These are phyloP conservation scores for Percopsis transmontana DNA, from an alignment of 2,113 vertebrate species.

Conservation along the genomic window DNA sequence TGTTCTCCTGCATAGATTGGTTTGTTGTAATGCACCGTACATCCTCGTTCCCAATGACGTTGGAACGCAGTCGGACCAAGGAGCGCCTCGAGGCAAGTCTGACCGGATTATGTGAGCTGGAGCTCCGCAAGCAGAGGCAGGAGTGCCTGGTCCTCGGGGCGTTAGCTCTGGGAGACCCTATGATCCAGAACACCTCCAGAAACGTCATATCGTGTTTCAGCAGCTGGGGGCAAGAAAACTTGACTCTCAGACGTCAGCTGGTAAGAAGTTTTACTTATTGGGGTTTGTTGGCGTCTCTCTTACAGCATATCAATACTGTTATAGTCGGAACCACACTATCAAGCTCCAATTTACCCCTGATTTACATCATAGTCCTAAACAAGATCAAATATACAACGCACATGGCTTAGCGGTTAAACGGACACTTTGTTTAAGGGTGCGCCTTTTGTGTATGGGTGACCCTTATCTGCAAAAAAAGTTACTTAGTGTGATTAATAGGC, in stretches of 20 bases:
- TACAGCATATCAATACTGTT: conserved; percentile 3
- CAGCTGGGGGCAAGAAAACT: conserved; percentile 75
- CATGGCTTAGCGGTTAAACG: conserved; percentile 49
- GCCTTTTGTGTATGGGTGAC: conserved; percentile 58
- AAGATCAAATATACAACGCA: conserved; percentile 1
- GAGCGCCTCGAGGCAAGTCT: conserved; percentile 78
- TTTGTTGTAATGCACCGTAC: conserved; percentile 67
- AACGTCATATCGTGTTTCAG: conserved; percentile 64
- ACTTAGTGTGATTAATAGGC: conserved; percentile 66
- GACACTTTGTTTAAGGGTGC: conserved; percentile 38
- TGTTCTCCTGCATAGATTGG: background rate
- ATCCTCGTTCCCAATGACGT: conserved; percentile 72
- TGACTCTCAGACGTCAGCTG: conserved; percentile 79
- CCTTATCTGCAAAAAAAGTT: conserved; percentile 58
- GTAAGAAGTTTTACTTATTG: conserved; percentile 59
- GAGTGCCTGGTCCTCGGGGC: conserved; percentile 78
- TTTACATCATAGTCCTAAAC: background rate
- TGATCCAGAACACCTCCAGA: conserved; percentile 44
- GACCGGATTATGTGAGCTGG: conserved; percentile 77
- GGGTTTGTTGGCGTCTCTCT: conserved; percentile 5
- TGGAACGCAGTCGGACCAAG: conserved; percentile 76
- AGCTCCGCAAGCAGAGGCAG: conserved; percentile 77
- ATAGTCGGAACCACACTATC: background rate
- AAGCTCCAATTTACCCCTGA: background rate
- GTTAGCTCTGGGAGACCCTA: conserved; percentile 66